Base-by-base conservation (phyloP, 2,113 vertebrate genomes). In the Lophius piscatorius region DNA sequence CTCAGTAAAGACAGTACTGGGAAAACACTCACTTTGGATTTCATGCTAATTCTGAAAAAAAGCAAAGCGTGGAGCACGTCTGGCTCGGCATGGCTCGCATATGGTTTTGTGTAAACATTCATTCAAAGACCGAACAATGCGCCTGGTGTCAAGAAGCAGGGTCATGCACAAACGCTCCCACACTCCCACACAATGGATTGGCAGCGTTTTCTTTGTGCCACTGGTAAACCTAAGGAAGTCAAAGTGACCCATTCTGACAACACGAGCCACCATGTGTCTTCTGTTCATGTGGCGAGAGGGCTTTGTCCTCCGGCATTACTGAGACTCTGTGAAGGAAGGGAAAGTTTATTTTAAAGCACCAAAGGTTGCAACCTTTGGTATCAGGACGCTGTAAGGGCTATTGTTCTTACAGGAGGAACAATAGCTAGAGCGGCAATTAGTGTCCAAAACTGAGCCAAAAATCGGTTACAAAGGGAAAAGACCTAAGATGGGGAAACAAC, bases 351-450 rank as follows among this genome's bases (percentile, higher is more conserved):
- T 60, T 46, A 42, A 50, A 46, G 21, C 45, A 46, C 54, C 42
- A 75, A 66, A 72, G 74, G 76, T 65, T 59, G 56, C 63, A 66
- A 77, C 64, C 82, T 78, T 40, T 64, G 57, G 34, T 67, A 74
- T 74, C 51, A 49, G 41, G 51, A 74, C 58, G 69, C 28, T 52
- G 70, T 76, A 40, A 34, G 29, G 17, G 13, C 72, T 13, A 81
- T 86, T 87, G 88, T 88, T 86, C 69, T 45, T 31, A n/a, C n/a
- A n/a, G n/a, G n/a, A n/a, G n/a, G n/a, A n/a, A n/a, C n/a, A n/a
- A n/a, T n/a, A 51, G 62, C 49, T 35, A 40, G 16, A 67, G 61
- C 56, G 78, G 45, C 13, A 55, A 70, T 66, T 63, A 40, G 28
- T 82, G 70, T 63, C 70, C 47, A 41, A 56, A 73, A 51, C 54